phyloP scores from a whole-genome alignment of 2,888 invertebrate genomes.

The Trachelus stipa region DNA sequence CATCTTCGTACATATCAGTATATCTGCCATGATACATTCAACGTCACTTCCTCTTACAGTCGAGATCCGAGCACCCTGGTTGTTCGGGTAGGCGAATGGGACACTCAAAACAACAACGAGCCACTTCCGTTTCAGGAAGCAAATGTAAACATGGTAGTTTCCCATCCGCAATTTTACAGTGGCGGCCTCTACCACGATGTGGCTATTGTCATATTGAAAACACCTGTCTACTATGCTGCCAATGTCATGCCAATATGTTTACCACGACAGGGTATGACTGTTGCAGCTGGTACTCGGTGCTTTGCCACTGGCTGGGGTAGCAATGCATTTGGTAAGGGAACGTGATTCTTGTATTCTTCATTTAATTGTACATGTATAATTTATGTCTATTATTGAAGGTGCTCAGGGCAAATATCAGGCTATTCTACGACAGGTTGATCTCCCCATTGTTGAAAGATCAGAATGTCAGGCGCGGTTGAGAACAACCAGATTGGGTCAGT shows the following conservation, averaged over 20 bases:
- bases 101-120: conserved; percentile 77
- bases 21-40: not conserved
- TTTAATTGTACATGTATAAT: not conserved
- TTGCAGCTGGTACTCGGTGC: conserved; percentile 70
- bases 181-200: conserved; percentile 81
- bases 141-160: conserved; percentile 69
- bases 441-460: conserved; percentile 74
- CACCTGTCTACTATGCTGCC: conserved; percentile 71
- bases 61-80: conserved; percentile 61
- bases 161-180: conserved; percentile 75
- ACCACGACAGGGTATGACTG: conserved; percentile 68
- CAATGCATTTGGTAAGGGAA: conserved; percentile 72
- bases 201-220: conserved; percentile 76
- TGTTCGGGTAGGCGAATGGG: conserved; percentile 83
- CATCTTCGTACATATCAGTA: not conserved
- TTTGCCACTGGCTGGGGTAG: conserved; percentile 83
- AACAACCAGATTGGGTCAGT: conserved; percentile 75
- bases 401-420: conserved; percentile 70
- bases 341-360: not conserved
- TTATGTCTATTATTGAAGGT: conserved; percentile 32
- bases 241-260: conserved; percentile 80
- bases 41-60: conserved; percentile 24
- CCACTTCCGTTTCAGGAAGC: conserved; percentile 77
- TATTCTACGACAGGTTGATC: conserved; percentile 76
- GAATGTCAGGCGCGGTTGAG: conserved; percentile 75